These are phyloP conservation scores for Agonopterix alstromeriana DNA, from an alignment of 2,888 invertebrate genomes.

Conservation along the genomic window DNA sequence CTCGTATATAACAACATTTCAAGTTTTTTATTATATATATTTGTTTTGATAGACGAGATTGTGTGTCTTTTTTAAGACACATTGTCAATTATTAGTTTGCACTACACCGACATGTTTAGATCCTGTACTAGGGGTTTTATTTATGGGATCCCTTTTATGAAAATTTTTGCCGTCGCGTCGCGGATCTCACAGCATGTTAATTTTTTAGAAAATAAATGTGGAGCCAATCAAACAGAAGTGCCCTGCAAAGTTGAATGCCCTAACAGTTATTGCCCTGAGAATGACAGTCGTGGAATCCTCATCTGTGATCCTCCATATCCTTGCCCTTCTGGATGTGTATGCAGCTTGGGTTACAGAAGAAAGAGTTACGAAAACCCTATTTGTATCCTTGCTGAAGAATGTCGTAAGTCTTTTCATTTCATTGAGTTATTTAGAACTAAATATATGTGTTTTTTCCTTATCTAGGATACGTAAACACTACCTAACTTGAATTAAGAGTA, in stretches of 20 bases:
- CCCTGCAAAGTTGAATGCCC: conserved; percentile 29
- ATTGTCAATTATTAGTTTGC: too few relatives aligned
- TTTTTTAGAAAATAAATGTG: conserved; percentile 17
- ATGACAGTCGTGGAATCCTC: conserved; percentile 18
- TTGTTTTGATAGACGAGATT: too few relatives aligned
- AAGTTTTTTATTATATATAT: too few relatives aligned
- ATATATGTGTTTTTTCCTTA: not conserved
- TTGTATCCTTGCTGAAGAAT: conserved; percentile 33
- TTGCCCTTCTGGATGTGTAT: conserved; percentile 35
- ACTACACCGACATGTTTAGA: too few relatives aligned
- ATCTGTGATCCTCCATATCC: conserved; percentile 26
- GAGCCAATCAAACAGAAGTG: conserved; percentile 27
- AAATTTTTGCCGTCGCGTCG: too few relatives aligned
- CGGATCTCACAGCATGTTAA: too few relatives aligned
- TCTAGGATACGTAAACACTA: not conserved
- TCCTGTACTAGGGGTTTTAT: too few relatives aligned
- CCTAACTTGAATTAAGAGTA: too few relatives aligned
- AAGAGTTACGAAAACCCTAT: conserved; percentile 19
- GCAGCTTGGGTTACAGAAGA: conserved; percentile 24
- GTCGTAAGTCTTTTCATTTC: conserved; percentile 25
- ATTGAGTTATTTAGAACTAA: not conserved
- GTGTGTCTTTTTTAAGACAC: too few relatives aligned
- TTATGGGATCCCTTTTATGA: too few relatives aligned
- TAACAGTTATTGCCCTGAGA: conserved; percentile 28
- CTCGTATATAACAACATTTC: too few relatives aligned